Base-by-base conservation (phyloP, 2,797 vertebrate species). In the Synanceia verrucosa region DNA sequence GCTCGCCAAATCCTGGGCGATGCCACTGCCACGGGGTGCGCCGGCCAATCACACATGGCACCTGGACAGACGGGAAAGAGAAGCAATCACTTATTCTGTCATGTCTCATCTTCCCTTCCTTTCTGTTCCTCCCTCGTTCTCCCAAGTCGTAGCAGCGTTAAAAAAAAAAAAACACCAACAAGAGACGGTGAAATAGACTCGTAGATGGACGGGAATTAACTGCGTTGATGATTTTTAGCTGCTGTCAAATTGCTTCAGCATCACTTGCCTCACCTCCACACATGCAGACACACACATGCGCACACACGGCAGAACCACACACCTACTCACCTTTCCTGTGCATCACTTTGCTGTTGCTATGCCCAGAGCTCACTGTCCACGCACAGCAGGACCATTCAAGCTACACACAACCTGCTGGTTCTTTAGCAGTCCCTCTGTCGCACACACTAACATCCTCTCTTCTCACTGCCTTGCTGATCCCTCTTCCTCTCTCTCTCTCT, bases 41-140 rank as follows among this genome's bases (percentile, higher is more conserved):
- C 84, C 74, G 88, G 88, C 88, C 90, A 90, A 87, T 91, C 88
- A 88, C 88, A 91, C 89, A 88, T 92, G 91, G 86, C 90, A 95
- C 93, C 93, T 94, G 91, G 87, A 90, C 86, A 92, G 87, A 91
- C 53, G 81, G 63, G n/a, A 73, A 86, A 85, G 73, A 75, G 91
- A 88, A 91, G 66, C 80, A 89, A 82, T 91, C 84, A 89, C 77
- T 90, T 89, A 90, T 85, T 86, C 76, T 78, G 70, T 79, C 44
- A 37, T 53, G 58, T 67, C 72, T 80, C 56, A 23, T 64, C 67
- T 62, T 31, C 6, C 8, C 37, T 14, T 57, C 18, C 43, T 66
- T 7, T 68, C 16, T 26, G 2, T 55, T 19, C 34, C 39, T 43
- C 21, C 6, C 12, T 64, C 33, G 69, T 64, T 51, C 19, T 52